phyloP scores from a whole-genome alignment of 2,888 invertebrate genomes.

The Melanostoma scalare region DNA sequence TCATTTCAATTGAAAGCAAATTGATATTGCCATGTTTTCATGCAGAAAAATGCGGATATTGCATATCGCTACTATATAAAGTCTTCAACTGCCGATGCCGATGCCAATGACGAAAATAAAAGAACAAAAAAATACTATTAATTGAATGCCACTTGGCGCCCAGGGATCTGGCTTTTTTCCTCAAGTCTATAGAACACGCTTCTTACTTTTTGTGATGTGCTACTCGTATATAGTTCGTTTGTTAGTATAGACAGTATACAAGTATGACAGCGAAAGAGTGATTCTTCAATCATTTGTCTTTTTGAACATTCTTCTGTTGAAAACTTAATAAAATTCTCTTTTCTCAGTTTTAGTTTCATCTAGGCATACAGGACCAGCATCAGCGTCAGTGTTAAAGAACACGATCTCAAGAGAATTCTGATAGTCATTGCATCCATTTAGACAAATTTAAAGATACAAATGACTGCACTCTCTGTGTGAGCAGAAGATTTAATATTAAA shows the following conservation, averaged over 20 bases:
- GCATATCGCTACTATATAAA: conserved; percentile 32
- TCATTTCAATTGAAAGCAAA: conserved; percentile 65
- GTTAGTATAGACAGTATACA: neutral
- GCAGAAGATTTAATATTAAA: conserved; percentile 56
- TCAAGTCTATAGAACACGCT: too few species aligned
- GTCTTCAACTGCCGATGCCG: conserved; percentile 16
- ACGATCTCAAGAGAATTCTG: conserved; percentile 25
- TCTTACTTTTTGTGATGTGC: too few species aligned
- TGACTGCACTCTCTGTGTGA: conserved; percentile 53
- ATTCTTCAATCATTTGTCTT: conserved; percentile 53
- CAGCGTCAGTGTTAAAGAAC: conserved; percentile 37
- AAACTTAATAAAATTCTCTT: conserved; percentile 67
- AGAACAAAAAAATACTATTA: conserved; percentile 36
- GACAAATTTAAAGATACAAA: conserved; percentile 62
- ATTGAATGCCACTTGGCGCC: conserved; percentile 55
- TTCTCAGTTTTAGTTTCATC: neutral
- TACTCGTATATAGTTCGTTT: neutral
- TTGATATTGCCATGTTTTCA: conserved; percentile 64
- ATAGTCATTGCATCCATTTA: conserved; percentile 55
- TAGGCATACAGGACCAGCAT: neutral
- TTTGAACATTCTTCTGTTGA: conserved; percentile 34
- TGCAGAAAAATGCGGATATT: conserved; percentile 68
- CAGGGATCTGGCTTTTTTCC: neutral
- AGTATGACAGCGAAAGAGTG: conserved; percentile 34
- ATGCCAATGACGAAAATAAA: neutral